Conservation (phyloP, 2,113 vertebrate species). For the Neogobius melanostomus region DNA sequence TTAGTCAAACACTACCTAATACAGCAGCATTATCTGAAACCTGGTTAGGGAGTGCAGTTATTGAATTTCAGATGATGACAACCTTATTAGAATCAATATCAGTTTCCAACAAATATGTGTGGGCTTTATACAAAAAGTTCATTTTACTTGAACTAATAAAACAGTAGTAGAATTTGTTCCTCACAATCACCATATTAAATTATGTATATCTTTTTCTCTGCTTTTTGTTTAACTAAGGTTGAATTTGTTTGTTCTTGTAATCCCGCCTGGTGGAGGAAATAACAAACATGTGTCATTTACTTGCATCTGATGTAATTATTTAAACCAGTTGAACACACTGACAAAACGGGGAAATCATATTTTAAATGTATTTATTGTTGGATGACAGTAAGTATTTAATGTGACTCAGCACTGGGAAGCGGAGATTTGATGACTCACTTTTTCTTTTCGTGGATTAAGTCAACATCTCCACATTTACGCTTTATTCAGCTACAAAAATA, state of each 20-base stretch:
- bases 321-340: no score
- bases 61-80: conserved; percentile 9
- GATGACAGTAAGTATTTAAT: no score
- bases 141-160: conserved; percentile 4
- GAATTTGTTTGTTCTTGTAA: neutral
- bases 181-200: conserved; percentile 1
- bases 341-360: no score
- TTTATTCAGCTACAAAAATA: neutral
- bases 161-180: neutral
- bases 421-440: no score
- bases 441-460: no score
- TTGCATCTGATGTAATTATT: no score
- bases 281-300: no score
- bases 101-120: neutral
- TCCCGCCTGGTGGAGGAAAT: no score
- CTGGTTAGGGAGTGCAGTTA: conserved; percentile 1
- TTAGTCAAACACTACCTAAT: conserved; percentile 8
- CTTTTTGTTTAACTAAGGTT: neutral
- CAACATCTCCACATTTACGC: no score
- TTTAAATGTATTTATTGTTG: no score
- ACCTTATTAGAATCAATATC: conserved; percentile 6
- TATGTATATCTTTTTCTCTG: neutral
- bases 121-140: neutral
- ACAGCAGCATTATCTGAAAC: conserved; percentile 9
- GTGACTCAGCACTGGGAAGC: no score